Percentiles rank a stretch among this genome's conserved stretches.
phyloP scores from a whole-genome alignment of 2,888 invertebrate genomes.

The Pseudoips prasinana region DNA sequence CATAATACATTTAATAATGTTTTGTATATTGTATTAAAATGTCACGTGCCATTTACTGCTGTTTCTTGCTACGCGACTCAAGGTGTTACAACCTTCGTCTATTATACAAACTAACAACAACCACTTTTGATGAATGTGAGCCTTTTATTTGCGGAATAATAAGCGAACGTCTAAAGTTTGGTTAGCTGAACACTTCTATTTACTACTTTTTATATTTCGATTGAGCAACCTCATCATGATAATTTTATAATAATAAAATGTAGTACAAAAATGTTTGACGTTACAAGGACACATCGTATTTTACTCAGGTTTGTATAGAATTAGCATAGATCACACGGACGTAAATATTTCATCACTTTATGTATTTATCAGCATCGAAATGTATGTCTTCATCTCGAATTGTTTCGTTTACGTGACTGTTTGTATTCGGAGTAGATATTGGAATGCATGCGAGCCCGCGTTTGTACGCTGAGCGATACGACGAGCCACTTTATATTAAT shows the following conservation, averaged over 20 bases:
- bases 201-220: slow-evolving; percentile 29
- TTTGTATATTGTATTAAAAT: slow-evolving; percentile 36
- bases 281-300: slow-evolving; percentile 46
- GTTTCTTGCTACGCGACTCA: slow-evolving; percentile 11
- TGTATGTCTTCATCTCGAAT: slow-evolving; percentile 25
- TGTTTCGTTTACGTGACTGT: slow-evolving; percentile 22
- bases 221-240: slow-evolving; percentile 37
- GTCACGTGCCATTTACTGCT: slow-evolving; percentile 47
- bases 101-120: slow-evolving; percentile 9
- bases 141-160: slow-evolving; percentile 13
- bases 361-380: slow-evolving; percentile 30
- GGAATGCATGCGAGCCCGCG: slow-evolving; percentile 12
- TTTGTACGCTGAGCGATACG: slow-evolving; percentile 2
- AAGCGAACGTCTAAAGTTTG: slow-evolving; percentile 13
- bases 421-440: slow-evolving; percentile 10
- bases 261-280: slow-evolving; percentile 51
- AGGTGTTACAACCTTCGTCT: slow-evolving; percentile 20
- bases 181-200: slow-evolving; percentile 18
- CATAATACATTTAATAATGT: slow-evolving; percentile 24
- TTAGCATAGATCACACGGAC: slow-evolving; percentile 30
- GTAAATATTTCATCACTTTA: slow-evolving; percentile 34
- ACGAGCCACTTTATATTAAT: slow-evolving; percentile 11
- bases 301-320: slow-evolving; percentile 47
- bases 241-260: slow-evolving; percentile 41
- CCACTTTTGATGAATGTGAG: slow-evolving; percentile 17